Evolutionary conservation across 2,113 vertebrate species (phyloP).

Genomic region (Trachemys scripta): DNA sequence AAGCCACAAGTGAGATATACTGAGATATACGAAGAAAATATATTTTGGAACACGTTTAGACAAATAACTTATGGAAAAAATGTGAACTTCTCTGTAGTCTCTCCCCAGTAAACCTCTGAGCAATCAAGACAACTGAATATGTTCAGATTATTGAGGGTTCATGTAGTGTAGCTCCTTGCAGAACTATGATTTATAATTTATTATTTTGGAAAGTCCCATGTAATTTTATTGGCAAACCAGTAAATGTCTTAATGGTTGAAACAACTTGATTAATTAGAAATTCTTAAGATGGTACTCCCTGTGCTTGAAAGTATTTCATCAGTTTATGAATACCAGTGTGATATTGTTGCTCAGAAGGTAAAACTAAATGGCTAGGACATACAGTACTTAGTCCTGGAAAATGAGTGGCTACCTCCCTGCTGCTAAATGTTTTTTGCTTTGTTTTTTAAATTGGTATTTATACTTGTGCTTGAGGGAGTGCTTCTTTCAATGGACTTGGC

Average conservation of each 20-base stretch:
- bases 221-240: not conserved
- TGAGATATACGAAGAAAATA: constrained; percentile 18
- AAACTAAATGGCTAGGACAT: not conserved
- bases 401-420: not conserved
- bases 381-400: not conserved
- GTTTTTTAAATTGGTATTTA: not conserved
- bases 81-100: not conserved
- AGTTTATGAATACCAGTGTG: not conserved
- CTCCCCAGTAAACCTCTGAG: not conserved
- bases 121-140: not conserved
- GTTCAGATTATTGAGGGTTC: not conserved
- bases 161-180: not conserved
- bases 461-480: not conserved
- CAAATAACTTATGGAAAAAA: not conserved
- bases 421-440: not conserved
- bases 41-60: constrained; percentile 13
- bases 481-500: not conserved
- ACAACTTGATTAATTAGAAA: not conserved
- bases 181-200: constrained; percentile 1
- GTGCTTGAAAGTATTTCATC: not conserved
- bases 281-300: not conserved
- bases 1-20: constrained; percentile 43
- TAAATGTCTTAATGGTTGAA: not conserved
- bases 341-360: not conserved
- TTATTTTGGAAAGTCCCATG: not conserved